Evolutionary conservation across 2,888 invertebrate species (phyloP).

Genomic region (Athalia circularis): DNA sequence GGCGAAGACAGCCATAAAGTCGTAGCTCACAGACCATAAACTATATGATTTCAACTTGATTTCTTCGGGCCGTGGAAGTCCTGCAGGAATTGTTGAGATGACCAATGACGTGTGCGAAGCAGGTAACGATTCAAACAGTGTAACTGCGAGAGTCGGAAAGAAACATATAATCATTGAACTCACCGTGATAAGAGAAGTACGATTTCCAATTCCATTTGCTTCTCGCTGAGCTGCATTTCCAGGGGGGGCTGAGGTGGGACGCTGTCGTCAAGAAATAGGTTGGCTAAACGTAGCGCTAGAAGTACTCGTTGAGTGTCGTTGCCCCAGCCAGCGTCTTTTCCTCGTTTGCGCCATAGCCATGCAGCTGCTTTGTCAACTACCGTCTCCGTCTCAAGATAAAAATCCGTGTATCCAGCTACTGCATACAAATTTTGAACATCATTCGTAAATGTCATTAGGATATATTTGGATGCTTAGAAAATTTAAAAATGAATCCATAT

Average conservation of each 20-base stretch:
- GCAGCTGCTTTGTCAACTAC: slow-evolving; percentile 82
- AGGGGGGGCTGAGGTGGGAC: slow-evolving; percentile 79
- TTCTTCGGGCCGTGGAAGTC: too few species aligned
- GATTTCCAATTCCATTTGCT: slow-evolving; percentile 92
- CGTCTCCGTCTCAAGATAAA: slow-evolving; percentile 71
- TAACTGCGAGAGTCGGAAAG: neutral
- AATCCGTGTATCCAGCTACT: slow-evolving; percentile 10
- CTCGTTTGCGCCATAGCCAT: slow-evolving; percentile 85
- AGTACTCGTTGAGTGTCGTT: slow-evolving; percentile 90
- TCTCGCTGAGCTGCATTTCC: slow-evolving; percentile 86
- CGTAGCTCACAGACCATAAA: too few species aligned
- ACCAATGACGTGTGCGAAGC: neutral
- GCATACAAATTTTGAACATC: neutral
- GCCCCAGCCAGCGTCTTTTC: slow-evolving; percentile 87
- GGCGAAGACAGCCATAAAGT: too few species aligned
- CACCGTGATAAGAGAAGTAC: slow-evolving; percentile 88
- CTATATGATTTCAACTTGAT: too few species aligned
- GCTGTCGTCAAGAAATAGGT: slow-evolving; percentile 77
- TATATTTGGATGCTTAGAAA: neutral
- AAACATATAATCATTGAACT: slow-evolving; percentile 60
- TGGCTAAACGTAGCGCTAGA: slow-evolving; percentile 84
- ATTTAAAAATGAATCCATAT: too few species aligned
- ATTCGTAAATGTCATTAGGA: neutral
- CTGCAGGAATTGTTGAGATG: too few species aligned
- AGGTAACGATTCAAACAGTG: neutral